Percentiles rank a stretch among this genome's conserved stretches.
Evolutionary conservation across 2,797 vertebrate genomes (phyloP).

Genomic region (Poeciliopsis presidionis): DNA sequence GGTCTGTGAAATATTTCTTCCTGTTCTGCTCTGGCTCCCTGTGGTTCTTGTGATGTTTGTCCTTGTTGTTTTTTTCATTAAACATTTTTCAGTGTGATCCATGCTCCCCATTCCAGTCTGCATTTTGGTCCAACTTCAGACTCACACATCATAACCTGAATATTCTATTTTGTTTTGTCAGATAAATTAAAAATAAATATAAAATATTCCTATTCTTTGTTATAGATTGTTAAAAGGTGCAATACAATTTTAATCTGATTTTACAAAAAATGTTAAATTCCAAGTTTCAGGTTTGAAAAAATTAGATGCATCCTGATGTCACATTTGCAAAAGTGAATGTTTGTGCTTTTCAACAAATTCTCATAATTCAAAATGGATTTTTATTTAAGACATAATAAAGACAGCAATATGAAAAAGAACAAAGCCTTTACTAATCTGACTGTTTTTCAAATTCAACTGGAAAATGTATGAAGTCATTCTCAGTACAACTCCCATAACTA

Average conservation of each 20-base stretch:
- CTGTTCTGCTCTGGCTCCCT: no score
- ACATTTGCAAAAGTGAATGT: neutral
- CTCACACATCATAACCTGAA: neutral
- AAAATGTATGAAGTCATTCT: neutral
- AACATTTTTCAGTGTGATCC: no score
- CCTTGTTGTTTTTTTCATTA: no score
- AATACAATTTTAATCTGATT: neutral
- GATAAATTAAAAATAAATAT: neutral
- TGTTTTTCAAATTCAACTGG: neutral
- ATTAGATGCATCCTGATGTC: neutral
- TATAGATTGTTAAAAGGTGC: neutral
- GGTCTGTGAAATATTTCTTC: no score
- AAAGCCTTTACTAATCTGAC: neutral
- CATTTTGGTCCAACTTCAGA: no score
- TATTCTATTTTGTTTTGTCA: neutral
- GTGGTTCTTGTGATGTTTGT: no score
- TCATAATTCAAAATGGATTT: neutral
- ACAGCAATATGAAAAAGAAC: neutral
- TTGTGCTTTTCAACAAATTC: neutral
- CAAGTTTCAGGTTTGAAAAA: neutral
- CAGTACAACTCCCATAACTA: neutral
- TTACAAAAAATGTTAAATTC: neutral
- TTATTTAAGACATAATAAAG: neutral
- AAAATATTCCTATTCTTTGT: neutral
- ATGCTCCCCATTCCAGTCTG: no score